Base-by-base conservation (phyloP, 2,797 vertebrate species). In the Mormyrops boulengeri region DNA sequence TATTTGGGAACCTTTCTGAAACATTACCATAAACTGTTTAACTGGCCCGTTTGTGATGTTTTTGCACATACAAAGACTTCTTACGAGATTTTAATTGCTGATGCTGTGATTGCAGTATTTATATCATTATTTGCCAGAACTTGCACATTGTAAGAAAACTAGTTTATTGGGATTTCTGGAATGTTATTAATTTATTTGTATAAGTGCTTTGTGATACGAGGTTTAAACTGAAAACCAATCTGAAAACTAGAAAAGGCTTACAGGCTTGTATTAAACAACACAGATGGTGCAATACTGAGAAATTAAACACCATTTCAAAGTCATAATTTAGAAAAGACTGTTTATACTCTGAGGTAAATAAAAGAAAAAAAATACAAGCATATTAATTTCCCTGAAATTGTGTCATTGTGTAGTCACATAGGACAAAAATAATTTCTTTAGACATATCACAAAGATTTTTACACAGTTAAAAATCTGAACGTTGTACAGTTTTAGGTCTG, bases 291-390 rank as follows among this genome's bases (percentile, higher is more conserved):
- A 87, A 87, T 60, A 55, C 44, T 41, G 52, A 7, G 17, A 87
- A 87, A 57, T 34, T 41, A 47, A 88, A 88, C 12, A 6, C 17
- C n/a, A 69, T 60, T 87, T 34, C 86, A 69, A 47, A 44, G 26
- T 19, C 22, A 69, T 30, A 66, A 26, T 69, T 60, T 57, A 19
- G 22, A 88, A 82, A 89, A 22, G 8, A 60, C n/a, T 30, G 26
- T 89, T 82, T 82, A 80, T 50, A 85, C 52, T 52, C 47, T 52
- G 82, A 85, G 82, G 82, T 85, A 52, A 85, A 85, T 52, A 22
- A 26, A 69, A 88, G n/a, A 50, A 66, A 26, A 57, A 11, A 50
- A 26, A 77, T 34, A 77, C 12, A 52, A 88, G n/a, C 19, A 77
- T 26, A 57, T 84, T 57, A 53, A 82, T 44, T 14, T 89, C 73